Base-by-base conservation (phyloP, 1,140 invertebrate species). In the Aporrectodea caliginosa region DNA sequence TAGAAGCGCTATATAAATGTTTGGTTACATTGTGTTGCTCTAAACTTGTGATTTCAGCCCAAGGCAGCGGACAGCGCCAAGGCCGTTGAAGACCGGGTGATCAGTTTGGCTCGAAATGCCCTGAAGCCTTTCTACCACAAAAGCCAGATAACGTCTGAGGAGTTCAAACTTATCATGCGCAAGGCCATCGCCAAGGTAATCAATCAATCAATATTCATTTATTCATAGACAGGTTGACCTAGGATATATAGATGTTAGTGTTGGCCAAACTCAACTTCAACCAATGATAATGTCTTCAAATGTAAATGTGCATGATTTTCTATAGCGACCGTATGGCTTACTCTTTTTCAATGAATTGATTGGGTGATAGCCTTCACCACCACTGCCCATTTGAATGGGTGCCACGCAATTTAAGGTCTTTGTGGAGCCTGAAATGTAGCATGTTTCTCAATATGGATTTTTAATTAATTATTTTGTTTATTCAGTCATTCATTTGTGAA, bases 91-190 rank as follows among this genome's bases (percentile, higher is more conserved):
- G 75, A 76, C n/a, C 34, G 43, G 31, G 35, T 76, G 34, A 76
- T 76, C 33, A 2, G 27, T 1, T 43, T 58, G n/a, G 33, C 75
- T n/a, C 34, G 75, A 22, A 76, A 76, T 32, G 75, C 75, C 14
- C 75, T 76, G 31, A 76, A 76, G 29, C 43, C 75, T 2, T 68
- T 35, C 43, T 76, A 76, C 31, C 75, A 76, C 43, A 76, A 58
- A 27, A 35, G 75, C 34, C n/a, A n/a, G 1, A 68, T 76, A 2
- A 76, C 75, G 2, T 58, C 35, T 16, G 35, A 76, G n/a, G 75
- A 76, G 75, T 76, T 76, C 75, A 76, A 76, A 35, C 16, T 29
- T 68, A 76, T 76, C 31, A 76, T 76, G 75, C 33, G 35, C 27
- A 76, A 76, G 43, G 75, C 35, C 75, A 76, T 76, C 14, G 43